Percentiles rank a stretch among this genome's conserved stretches.
Evolutionary conservation across 2,797 vertebrate species (phyloP).

Genomic region (Gobio occitaniae): DNA sequence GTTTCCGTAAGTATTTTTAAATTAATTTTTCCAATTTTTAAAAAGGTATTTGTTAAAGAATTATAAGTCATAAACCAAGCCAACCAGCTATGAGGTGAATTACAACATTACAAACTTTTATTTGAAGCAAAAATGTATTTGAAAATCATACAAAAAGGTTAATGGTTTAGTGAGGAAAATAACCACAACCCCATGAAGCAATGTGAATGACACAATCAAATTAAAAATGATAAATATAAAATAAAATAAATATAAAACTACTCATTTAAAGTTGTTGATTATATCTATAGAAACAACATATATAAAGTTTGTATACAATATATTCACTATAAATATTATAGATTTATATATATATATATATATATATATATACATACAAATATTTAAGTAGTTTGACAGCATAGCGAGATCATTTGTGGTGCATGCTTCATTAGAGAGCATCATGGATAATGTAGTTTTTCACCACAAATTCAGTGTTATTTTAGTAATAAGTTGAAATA

Average conservation of each 20-base stretch:
- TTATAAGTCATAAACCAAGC: background rate
- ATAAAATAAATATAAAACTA: too few species aligned
- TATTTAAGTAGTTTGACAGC: too few species aligned
- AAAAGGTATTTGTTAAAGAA: background rate
- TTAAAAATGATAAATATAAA: too few species aligned
- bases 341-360: background rate
- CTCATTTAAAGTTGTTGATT: too few species aligned
- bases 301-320: background rate
- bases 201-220: background rate
- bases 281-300: too few species aligned
- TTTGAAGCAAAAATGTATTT: background rate
- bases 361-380: too few species aligned
- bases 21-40: too few species aligned
- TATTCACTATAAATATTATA: too few species aligned
- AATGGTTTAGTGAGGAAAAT: background rate
- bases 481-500: too few species aligned
- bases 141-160: background rate
- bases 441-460: too few species aligned
- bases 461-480: too few species aligned
- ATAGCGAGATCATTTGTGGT: background rate
- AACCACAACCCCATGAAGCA: background rate
- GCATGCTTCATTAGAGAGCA: background rate
- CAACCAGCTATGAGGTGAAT: background rate
- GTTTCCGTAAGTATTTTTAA: too few species aligned
- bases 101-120: background rate